Evolutionary conservation across 2,888 invertebrate species (phyloP), one percentile per base, ranked within the genome.

Genomic region (Prosapia bicincta): DNA sequence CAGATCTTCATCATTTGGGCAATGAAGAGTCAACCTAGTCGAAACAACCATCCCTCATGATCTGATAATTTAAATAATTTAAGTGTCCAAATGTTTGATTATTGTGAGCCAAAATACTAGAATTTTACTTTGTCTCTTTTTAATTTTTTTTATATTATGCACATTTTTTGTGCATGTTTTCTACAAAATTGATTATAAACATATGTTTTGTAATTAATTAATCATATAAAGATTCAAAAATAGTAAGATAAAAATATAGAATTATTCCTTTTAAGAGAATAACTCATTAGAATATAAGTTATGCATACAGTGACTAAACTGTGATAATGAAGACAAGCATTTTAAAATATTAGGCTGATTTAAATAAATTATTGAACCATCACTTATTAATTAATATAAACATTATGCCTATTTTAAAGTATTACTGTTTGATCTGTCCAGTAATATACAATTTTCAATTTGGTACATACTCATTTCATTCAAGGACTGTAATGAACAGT

Each of bases 1-100:
- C 94, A 80, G 95, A 95, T 85, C 89, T 95, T 81, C 95, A 95
- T 87, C 93, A 93, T 85, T 86, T 94, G 79, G 54, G 54, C 3
- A 54, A 54, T 20, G 54, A 54, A 54, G 54, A 54, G 6, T 54
- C 54, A 20, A 54, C 54, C 54, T 54, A 54, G 54, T 54, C 54
- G n/a, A 54, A 54, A 54, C 54, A 54, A 20, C 54, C 54, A 54
- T 54, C 20, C 54, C 3, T 54, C 3, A 54, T 54, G 54, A 54
- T 54, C 54, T 54, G 54, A 54, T 54, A 20, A 20, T 38, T 38
- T 6, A 38, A 38, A 28, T 28, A 28, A 13, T 54, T 54, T 54
- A 54, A 54, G 54, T 54, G 54, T 54, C 54, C 54, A 54, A 20
- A 54, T 54, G 20, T 54, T 54, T 54, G n/a, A 54, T 20, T 54